Percentiles rank a stretch among this genome's conserved stretches.
phyloP scores from a whole-genome alignment of 2,888 invertebrate species.

The Electrophaes corylata region DNA sequence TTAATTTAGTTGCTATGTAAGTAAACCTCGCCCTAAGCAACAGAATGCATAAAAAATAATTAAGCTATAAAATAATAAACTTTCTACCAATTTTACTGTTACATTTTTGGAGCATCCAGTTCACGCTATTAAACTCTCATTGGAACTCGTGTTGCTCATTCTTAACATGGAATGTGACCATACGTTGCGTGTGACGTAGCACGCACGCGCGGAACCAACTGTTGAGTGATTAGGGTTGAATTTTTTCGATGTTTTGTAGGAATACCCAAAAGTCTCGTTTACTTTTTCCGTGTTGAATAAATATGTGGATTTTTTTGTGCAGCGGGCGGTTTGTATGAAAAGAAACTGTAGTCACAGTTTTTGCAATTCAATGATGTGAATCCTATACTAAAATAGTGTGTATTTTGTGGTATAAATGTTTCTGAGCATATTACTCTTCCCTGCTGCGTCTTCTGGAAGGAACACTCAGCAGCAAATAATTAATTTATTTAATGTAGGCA shows the following conservation, averaged over 20 bases:
- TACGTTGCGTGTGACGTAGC: constrained; percentile 63
- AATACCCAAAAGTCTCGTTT: constrained; percentile 23
- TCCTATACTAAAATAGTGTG: constrained; percentile 2
- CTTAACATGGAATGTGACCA: constrained; percentile 34
- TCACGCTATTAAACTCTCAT: constrained; percentile 50
- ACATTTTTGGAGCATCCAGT: constrained; percentile 15
- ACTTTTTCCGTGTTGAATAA: constrained; percentile 25
- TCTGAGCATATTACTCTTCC: background rate
- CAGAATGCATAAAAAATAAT: background rate
- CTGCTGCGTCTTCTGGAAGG: background rate
- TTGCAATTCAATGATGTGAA: constrained; percentile 14
- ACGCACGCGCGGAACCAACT: constrained; percentile 78
- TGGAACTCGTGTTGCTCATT: constrained; percentile 29
- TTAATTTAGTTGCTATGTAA: background rate
- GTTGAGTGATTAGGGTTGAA: constrained; percentile 63
- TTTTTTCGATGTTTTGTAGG: constrained; percentile 26
- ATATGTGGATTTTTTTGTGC: constrained; percentile 2
- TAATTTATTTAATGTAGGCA: background rate
- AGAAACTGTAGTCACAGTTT: constrained; percentile 3
- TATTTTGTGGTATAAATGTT: background rate
- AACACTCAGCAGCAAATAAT: background rate
- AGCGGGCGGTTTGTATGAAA: constrained; percentile 16
- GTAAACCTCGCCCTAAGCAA: background rate
- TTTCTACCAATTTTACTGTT: background rate
- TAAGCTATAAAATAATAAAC: background rate